Evolutionary conservation across 92 coral and sea anemone species (phyloP), one percentile per base, ranked within the genome.

Genomic region (Nematostella vectensis): DNA sequence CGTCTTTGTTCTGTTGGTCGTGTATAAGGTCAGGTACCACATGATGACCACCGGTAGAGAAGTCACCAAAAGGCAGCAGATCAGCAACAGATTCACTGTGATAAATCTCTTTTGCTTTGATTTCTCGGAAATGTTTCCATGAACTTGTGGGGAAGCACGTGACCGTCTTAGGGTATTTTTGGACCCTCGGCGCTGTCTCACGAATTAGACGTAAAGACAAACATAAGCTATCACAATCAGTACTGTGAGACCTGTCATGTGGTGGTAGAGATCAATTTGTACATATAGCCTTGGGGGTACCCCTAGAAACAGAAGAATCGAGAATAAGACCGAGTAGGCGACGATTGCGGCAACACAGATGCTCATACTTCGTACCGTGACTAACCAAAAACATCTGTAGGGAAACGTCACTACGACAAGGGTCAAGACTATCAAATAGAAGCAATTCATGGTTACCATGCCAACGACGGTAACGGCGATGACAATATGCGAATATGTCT

Each of bases 391-490:
- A 3, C 62, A 58, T 29, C 48, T 71, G 78, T 71, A 58, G 4
- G 78, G 78, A 54, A 63, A 62, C 11, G 70, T 25, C n/a, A 71
- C 27, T 0, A 64, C 78, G 20, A 71, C 11, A 47, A 71, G 31
- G 1, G 28, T 39, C 31, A 71, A 24, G 2, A 71, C 64, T 11
- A 71, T 38, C 18, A 71, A 50, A 27, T 62, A 62, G 13, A 70
- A 71, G 30, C 61, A 47, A 16, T 71, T 71, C 71, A 71, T 71
- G 3, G 78, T 62, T 24, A 49, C 22, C 20, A 42, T 50, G 39
- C 63, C 37, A 8, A 54, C 25, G 20, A 71, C 29, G 55, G 47
- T 55, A 24, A 55, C 55, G 24, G 29, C 50, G 30, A 29, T 25
- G 0, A n/a, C 18, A 12, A 62, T 4, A 11, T 17, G 27, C 17